A percentile compares a stretch with the other conserved stretches of the same genome.
These are phyloP conservation scores for Vulpes vulpes DNA, from an alignment of 2,113 vertebrate species.

Conservation along the genomic window DNA sequence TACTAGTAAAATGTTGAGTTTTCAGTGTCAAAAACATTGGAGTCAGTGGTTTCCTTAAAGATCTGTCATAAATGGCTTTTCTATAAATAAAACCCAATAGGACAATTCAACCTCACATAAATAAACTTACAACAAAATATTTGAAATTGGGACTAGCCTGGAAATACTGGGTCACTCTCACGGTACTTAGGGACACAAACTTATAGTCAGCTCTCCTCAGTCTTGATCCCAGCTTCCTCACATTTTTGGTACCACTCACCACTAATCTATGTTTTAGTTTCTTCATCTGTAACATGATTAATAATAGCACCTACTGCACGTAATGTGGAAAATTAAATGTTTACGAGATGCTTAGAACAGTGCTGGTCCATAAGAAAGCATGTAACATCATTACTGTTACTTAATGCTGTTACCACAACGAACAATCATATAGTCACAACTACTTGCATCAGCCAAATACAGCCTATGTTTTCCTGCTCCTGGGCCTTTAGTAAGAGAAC, in stretches of 20 bases:
- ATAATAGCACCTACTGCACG: background rate
- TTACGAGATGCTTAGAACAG: background rate
- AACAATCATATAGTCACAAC: background rate
- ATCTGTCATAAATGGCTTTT: background rate
- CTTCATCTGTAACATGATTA: background rate
- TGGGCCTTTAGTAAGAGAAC: background rate
- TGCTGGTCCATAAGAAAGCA: background rate
- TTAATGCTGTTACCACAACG: background rate
- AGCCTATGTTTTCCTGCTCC: background rate
- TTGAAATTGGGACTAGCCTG: background rate
- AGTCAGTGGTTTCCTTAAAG: background rate
- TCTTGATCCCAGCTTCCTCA: background rate
- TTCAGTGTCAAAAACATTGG: background rate
- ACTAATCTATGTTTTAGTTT: background rate
- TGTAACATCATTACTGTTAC: background rate
- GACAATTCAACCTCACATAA: background rate
- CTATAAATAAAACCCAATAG: constrained; percentile 43
- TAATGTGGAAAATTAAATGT: background rate
- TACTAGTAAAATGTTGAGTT: background rate
- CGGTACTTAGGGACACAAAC: background rate
- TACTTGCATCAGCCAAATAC: background rate
- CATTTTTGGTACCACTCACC: background rate
- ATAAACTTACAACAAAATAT: background rate
- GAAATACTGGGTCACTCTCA: background rate
- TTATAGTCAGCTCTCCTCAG: background rate